phyloP scores from a whole-genome alignment of 2,888 invertebrate species.

The Octonoba sinensis region DNA sequence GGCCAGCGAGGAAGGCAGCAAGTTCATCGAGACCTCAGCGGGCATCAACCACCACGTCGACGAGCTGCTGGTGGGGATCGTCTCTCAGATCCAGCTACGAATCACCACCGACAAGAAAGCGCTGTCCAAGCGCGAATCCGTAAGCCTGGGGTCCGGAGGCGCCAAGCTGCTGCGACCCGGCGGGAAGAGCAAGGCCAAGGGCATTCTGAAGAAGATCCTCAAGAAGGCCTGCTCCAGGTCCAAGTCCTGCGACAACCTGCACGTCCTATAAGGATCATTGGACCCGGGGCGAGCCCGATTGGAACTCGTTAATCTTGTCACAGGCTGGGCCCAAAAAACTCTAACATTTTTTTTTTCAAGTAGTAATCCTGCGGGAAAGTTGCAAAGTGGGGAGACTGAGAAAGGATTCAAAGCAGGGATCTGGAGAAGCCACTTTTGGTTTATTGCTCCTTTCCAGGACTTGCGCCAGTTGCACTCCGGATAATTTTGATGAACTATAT shows the following conservation, averaged over 20 bases:
- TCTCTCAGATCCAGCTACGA: constrained; percentile 71
- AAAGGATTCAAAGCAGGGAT: no score
- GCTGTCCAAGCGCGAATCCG: constrained; percentile 61
- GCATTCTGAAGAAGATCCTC: constrained; percentile 64
- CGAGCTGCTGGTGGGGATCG: constrained; percentile 71
- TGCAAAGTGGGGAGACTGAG: no score
- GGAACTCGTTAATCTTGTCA: no score
- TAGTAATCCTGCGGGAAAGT: no score
- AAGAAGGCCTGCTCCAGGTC: constrained; percentile 67
- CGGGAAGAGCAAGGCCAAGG: constrained; percentile 65
- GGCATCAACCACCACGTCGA: constrained; percentile 72
- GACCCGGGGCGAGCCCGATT: no score
- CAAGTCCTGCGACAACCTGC: constrained; percentile 71
- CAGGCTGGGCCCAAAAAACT: no score
- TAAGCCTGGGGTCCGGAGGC: constrained; percentile 23
- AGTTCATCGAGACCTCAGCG: constrained; percentile 72
- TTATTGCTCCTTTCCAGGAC: no score
- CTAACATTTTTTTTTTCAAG: no score
- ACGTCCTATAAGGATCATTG: constrained; percentile 66
- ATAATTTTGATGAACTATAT: no score
- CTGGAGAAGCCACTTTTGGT: no score
- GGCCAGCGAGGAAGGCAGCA: constrained; percentile 71
- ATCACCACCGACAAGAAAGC: constrained; percentile 42
- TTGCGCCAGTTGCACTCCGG: no score
- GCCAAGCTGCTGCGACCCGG: constrained; percentile 16